phyloP scores from a whole-genome alignment of 2,113 vertebrate species.

The Myrmecobius fasciatus region DNA sequence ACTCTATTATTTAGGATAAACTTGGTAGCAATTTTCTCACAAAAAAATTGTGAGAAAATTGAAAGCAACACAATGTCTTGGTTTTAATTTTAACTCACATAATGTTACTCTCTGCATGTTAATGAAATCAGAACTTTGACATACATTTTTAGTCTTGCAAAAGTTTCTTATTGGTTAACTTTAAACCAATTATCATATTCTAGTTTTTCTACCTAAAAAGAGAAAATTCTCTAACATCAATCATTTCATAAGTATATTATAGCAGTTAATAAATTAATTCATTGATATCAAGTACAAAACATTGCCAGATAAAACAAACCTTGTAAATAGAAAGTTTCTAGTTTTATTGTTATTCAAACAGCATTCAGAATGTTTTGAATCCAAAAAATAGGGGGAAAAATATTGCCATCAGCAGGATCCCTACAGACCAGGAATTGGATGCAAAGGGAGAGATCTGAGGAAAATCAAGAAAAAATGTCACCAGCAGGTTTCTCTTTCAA shows the following conservation, averaged over 20 bases:
- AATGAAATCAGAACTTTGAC: conserved; percentile 18
- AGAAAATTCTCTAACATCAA: background rate
- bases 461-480: conserved; percentile 51
- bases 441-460: conserved; percentile 45
- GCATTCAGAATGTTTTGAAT: conserved; percentile 46
- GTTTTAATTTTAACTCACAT: conserved; percentile 17
- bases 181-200: conserved; percentile 11
- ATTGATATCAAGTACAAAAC: conserved; percentile 41
- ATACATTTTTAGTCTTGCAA: background rate
- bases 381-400: background rate
- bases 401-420: conserved; percentile 25
- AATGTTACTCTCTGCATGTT: conserved; percentile 23
- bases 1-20: background rate
- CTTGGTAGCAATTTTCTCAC: background rate
- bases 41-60: background rate
- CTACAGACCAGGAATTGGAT: conserved; percentile 30
- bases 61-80: background rate
- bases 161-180: background rate
- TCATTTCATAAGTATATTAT: conserved; percentile 2
- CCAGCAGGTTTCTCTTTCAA: conserved; percentile 56
- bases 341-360: conserved; percentile 36
- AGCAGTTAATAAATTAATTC: conserved; percentile 39
- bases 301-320: background rate
- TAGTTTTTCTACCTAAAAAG: background rate
- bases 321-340: conserved; percentile 34